Evolutionary conservation across 2,113 vertebrate species (phyloP).

Genomic region (Otocyon megalotis): DNA sequence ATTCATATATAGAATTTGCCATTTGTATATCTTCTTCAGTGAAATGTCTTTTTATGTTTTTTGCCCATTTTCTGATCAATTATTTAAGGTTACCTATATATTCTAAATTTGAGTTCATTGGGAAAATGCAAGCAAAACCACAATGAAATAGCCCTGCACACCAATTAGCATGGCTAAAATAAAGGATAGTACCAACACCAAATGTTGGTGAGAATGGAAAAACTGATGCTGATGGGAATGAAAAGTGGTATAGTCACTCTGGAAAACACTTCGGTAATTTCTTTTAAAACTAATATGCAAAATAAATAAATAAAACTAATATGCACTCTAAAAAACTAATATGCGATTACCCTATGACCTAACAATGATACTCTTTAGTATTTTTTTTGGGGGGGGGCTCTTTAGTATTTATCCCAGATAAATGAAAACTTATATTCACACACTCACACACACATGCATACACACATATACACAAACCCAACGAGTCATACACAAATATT

Average conservation of each 20-base stretch:
- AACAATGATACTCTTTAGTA: not conserved
- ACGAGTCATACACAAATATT: not conserved
- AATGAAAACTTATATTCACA: not conserved
- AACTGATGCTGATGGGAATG: not conserved
- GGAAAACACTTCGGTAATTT: not conserved
- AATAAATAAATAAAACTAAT: too few species aligned
- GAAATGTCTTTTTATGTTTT: not conserved
- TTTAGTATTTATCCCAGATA: not conserved
- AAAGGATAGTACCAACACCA: not conserved
- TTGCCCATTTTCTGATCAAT: not conserved
- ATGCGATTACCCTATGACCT: not conserved
- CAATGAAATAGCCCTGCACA: not conserved
- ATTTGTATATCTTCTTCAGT: not conserved
- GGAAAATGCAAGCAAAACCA: slow-evolving; percentile 22
- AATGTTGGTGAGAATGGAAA: not conserved
- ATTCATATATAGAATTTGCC: not conserved
- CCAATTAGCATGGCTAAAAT: not conserved
- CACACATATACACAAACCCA: not conserved
- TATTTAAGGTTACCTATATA: not conserved
- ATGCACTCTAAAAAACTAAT: not conserved
- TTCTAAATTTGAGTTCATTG: not conserved
- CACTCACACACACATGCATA: not conserved
- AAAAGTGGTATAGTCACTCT: not conserved
- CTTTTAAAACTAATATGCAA: not conserved
- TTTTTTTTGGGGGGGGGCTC: too few species aligned